Conservation (phyloP, 2,797 vertebrate species). For the Etheostoma perlongum region DNA sequence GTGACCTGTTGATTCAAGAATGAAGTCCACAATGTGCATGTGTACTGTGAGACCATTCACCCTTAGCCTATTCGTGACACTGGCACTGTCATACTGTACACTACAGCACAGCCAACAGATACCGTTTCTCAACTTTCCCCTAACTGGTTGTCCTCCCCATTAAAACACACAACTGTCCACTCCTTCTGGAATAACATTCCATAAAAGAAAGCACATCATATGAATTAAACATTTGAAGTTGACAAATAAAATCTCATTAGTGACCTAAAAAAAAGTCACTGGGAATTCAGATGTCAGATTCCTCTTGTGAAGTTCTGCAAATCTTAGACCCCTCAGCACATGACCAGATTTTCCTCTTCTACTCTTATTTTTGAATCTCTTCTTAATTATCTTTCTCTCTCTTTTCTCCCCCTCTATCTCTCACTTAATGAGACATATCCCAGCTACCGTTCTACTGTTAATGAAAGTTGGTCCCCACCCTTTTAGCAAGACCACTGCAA, state of each 20-base stretch:
- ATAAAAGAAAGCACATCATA: constrained; percentile 17
- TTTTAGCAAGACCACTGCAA: constrained; percentile 46
- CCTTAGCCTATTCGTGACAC: constrained; percentile 9
- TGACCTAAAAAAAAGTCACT: constrained; percentile 19
- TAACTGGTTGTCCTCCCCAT: constrained; percentile 14
- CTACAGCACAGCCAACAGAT: constrained; percentile 20
- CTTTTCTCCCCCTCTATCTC: constrained; percentile 4
- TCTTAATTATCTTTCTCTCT: constrained; percentile 7
- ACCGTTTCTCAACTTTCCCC: constrained; percentile 14
- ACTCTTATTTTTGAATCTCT: background rate
- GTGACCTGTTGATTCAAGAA: constrained; percentile 12
- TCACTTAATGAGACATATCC: constrained; percentile 61
- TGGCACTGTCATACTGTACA: constrained; percentile 16
- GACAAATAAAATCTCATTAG: constrained; percentile 54
- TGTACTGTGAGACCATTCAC: constrained; percentile 24
- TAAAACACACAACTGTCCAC: constrained; percentile 26
- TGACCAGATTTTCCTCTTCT: background rate
- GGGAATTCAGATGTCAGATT: constrained; percentile 12
- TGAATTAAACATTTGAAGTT: constrained; percentile 44
- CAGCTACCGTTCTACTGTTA: constrained; percentile 47
- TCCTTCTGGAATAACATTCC: constrained; percentile 10
- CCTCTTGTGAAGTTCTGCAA: constrained; percentile 8
- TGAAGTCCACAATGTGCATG: constrained; percentile 3
- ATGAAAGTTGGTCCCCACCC: constrained; percentile 51
- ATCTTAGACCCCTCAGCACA: constrained; percentile 6